Evolutionary conservation across 2,797 vertebrate genomes (phyloP).

Genomic region (Phoeniculus purpureus): DNA sequence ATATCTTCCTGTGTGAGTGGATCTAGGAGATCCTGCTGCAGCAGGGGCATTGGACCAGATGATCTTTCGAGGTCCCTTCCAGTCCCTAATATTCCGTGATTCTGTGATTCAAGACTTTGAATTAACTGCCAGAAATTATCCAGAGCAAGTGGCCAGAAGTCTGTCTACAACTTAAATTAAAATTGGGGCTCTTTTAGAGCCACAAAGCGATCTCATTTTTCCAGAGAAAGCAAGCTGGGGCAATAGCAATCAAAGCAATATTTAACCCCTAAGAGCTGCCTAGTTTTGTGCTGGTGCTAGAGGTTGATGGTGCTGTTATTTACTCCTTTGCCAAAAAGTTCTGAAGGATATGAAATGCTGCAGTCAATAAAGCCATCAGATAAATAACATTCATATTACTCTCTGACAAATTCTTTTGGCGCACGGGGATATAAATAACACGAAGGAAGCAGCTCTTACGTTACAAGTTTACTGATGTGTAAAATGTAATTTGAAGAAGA

Average conservation of each 20-base stretch:
- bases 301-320: slow-evolving; percentile 83
- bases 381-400: slow-evolving; percentile 84
- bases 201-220: slow-evolving; percentile 66
- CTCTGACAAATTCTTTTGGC: slow-evolving; percentile 82
- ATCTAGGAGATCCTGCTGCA: too few relatives aligned
- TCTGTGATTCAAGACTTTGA: too few relatives aligned
- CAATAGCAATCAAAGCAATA: slow-evolving; percentile 81
- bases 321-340: slow-evolving; percentile 81
- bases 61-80: too few relatives aligned
- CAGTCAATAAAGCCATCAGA: slow-evolving; percentile 82
- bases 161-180: slow-evolving; percentile 55
- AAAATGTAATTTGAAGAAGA: slow-evolving; percentile 83
- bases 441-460: slow-evolving; percentile 79
- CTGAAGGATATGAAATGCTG: slow-evolving; percentile 80
- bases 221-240: slow-evolving; percentile 71
- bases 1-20: too few relatives aligned
- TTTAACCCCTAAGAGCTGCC: slow-evolving; percentile 82
- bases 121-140: background rate
- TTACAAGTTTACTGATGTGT: slow-evolving; percentile 85
- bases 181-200: slow-evolving; percentile 50
- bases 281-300: slow-evolving; percentile 80
- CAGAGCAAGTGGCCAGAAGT: background rate
- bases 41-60: too few relatives aligned
- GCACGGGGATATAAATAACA: slow-evolving; percentile 80
- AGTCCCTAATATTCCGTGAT: too few relatives aligned